Evolutionary conservation across 2,888 invertebrate genomes (phyloP).

Genomic region (Drosophila glabriapex): DNA sequence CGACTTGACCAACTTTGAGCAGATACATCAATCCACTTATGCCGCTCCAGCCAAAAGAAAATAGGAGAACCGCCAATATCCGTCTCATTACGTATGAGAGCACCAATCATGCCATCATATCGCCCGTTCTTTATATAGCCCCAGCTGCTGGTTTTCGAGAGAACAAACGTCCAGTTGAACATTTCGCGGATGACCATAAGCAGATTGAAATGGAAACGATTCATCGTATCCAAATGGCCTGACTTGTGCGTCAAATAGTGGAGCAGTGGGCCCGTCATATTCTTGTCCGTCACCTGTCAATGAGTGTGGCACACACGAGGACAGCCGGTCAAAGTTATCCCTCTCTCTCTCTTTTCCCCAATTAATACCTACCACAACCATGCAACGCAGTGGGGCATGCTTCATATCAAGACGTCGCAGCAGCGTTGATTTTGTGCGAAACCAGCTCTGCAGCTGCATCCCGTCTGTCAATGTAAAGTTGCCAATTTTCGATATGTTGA

Average conservation of each 20-base stretch:
- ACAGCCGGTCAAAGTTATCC: not conserved
- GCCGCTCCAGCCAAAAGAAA: slow-evolving; percentile 88
- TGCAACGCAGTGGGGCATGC: slow-evolving; percentile 87
- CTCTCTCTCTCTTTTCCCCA: not conserved
- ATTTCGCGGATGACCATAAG: slow-evolving; percentile 88
- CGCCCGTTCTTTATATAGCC: slow-evolving; percentile 88
- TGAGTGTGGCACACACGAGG: not conserved
- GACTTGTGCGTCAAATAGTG: slow-evolving; percentile 87
- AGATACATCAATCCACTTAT: slow-evolving; percentile 86
- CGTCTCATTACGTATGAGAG: slow-evolving; percentile 87
- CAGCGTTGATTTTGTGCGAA: slow-evolving; percentile 78
- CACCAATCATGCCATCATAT: slow-evolving; percentile 89
- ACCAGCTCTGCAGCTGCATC: slow-evolving; percentile 77
- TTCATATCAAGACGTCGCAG: slow-evolving; percentile 86
- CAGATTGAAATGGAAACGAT: slow-evolving; percentile 88
- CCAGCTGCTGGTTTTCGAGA: slow-evolving; percentile 87
- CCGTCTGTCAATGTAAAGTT: slow-evolving; percentile 84
- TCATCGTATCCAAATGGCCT: slow-evolving; percentile 88
- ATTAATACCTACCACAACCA: slow-evolving; percentile 86
- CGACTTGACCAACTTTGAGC: slow-evolving; percentile 84
- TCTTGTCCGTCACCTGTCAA: slow-evolving; percentile 85
- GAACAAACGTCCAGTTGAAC: slow-evolving; percentile 87
- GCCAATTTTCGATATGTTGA: slow-evolving; percentile 86
- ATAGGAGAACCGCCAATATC: slow-evolving; percentile 90
- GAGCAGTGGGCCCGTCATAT: slow-evolving; percentile 85